Evolutionary conservation across 2,888 invertebrate species (phyloP).

Genomic region (Drosophila greeni): DNA sequence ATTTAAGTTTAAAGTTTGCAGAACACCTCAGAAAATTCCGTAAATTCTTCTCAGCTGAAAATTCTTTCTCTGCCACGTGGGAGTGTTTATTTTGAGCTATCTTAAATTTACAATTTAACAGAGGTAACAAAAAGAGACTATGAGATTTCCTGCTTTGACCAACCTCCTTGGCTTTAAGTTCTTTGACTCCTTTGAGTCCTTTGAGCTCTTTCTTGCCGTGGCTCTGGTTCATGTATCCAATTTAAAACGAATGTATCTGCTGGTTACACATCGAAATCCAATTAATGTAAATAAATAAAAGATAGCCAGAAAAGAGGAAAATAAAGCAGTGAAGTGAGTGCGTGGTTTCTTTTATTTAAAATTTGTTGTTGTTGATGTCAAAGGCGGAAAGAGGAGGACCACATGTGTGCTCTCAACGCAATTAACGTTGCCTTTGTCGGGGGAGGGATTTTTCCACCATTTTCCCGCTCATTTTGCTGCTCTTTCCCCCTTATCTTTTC

Average conservation of each 20-base stretch:
- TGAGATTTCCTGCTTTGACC: background rate
- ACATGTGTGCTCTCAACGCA: slow-evolving; percentile 58
- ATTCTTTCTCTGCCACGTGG: background rate
- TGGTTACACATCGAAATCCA: slow-evolving; percentile 60
- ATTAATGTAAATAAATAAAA: slow-evolving; percentile 72
- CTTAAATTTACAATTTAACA: background rate
- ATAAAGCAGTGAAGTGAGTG: slow-evolving; percentile 47
- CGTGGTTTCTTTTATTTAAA: slow-evolving; percentile 62
- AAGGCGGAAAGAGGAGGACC: slow-evolving; percentile 5
- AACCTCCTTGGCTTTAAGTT: slow-evolving; percentile 7
- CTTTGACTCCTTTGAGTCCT: slow-evolving; percentile 8
- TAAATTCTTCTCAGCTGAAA: background rate
- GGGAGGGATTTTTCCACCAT: slow-evolving; percentile 16
- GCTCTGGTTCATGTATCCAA: slow-evolving; percentile 21
- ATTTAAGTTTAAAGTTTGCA: background rate
- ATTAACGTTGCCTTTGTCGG: slow-evolving; percentile 67
- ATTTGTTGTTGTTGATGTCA: slow-evolving; percentile 29
- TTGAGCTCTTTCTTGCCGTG: slow-evolving; percentile 17
- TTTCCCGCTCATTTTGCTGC: background rate
- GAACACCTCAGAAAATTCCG: background rate
- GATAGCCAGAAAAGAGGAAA: slow-evolving; percentile 31
- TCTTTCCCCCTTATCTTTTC: slow-evolving; percentile 9
- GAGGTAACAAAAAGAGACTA: background rate
- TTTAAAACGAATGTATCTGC: slow-evolving; percentile 36
- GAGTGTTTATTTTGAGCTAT: slow-evolving; percentile 1